phyloP scores from a whole-genome alignment of 92 coral and sea anemone genomes.

The Virgularia gustaviana region DNA sequence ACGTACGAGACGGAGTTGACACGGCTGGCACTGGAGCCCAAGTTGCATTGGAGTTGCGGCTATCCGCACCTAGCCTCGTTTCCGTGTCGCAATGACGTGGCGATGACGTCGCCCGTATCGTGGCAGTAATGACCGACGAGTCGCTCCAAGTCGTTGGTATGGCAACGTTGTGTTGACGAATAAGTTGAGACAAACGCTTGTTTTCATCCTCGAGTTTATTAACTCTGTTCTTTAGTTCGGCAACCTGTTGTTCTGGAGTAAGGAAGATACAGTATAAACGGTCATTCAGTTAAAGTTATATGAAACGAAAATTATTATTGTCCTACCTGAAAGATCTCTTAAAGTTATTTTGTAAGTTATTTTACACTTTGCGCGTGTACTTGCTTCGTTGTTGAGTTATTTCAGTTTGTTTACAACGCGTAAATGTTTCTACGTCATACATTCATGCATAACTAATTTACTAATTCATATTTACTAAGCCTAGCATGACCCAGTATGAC shows the following conservation, averaged over 20 bases:
- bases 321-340: background rate
- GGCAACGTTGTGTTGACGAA: constrained; percentile 23
- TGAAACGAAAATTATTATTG: background rate
- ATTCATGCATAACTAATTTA: no score
- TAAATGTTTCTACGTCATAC: no score
- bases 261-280: background rate
- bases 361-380: no score
- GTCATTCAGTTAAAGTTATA: background rate
- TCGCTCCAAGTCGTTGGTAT: constrained; percentile 34
- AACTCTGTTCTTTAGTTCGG: constrained; percentile 31
- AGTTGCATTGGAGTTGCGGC: background rate
- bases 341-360: background rate
- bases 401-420: no score
- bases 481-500: no score
- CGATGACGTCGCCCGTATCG: constrained; percentile 36
- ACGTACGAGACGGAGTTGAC: constrained; percentile 3
- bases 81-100: background rate
- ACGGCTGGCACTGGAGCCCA: background rate
- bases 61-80: background rate
- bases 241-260: constrained; percentile 23
- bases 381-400: no score
- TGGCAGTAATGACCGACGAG: constrained; percentile 26
- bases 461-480: no score
- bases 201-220: constrained; percentile 33
- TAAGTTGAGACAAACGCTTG: constrained; percentile 37